These are phyloP conservation scores for Bubo bubo DNA, from an alignment of 2,113 vertebrate species.

Conservation along the genomic window DNA sequence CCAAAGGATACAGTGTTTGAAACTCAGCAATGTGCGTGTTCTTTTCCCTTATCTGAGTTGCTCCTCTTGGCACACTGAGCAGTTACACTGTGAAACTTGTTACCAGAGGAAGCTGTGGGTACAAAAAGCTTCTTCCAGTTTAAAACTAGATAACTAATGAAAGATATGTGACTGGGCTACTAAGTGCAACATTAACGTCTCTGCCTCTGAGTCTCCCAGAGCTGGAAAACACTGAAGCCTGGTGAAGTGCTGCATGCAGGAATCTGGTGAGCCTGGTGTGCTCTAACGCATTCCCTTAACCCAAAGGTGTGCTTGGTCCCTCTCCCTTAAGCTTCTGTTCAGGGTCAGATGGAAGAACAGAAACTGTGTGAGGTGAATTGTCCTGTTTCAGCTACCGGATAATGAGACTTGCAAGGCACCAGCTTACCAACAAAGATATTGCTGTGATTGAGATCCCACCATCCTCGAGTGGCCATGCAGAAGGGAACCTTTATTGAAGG, in stretches of 20 bases:
- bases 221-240: background rate
- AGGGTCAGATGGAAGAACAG: background rate
- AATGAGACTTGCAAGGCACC: background rate
- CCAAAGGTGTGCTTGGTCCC: background rate
- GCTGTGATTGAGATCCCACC: background rate
- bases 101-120: background rate
- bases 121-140: background rate
- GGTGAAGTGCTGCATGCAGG: background rate
- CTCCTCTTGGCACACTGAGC: background rate
- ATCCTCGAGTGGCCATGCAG: fast-evolving
- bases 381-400: background rate
- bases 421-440: background rate
- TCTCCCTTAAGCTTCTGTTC: background rate
- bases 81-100: background rate
- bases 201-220: background rate
- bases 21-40: background rate
- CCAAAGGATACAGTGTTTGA: background rate
- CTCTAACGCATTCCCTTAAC: background rate
- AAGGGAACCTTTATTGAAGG: background rate
- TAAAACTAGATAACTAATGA: background rate
- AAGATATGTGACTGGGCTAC: background rate
- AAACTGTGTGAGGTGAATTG: background rate
- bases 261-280: background rate
- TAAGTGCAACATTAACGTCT: background rate
- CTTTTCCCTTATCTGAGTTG: background rate